These are phyloP conservation scores for Prionailurus bengalensis DNA, from an alignment of 2,113 vertebrate species.

Conservation along the genomic window DNA sequence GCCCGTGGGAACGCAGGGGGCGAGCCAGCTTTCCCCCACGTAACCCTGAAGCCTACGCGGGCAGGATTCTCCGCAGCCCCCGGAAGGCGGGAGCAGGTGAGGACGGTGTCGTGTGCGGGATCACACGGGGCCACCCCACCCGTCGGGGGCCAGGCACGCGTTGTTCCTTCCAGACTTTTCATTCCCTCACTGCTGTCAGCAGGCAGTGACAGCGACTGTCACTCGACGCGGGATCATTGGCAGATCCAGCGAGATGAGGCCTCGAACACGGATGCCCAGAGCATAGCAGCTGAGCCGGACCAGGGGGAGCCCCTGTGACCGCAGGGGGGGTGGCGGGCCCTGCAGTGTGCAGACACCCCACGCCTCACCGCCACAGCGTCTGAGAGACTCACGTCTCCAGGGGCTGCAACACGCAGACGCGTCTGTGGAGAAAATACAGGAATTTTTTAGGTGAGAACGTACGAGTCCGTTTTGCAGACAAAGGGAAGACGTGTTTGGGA, in stretches of 20 bases:
- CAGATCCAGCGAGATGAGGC: neutral
- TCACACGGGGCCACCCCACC: neutral
- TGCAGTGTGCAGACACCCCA: too few species aligned
- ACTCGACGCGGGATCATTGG: too few species aligned
- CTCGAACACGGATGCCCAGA: neutral
- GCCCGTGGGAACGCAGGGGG: neutral
- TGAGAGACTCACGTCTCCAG: neutral
- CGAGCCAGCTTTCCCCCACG: accelerated
- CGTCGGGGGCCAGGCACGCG: accelerated
- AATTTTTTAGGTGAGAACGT: neutral
- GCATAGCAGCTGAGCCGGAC: accelerated
- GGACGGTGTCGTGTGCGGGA: neutral
- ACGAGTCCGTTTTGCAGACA: slow-evolving; percentile 60
- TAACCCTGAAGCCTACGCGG: accelerated
- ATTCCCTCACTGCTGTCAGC: too few species aligned
- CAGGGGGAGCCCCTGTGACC: neutral
- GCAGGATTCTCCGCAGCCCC: accelerated
- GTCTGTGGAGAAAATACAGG: accelerated
- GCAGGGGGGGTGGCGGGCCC: neutral
- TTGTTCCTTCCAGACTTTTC: too few species aligned
- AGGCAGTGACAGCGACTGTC: neutral
- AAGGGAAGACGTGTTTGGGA: neutral
- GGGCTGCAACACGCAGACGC: neutral
- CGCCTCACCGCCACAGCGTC: too few species aligned
- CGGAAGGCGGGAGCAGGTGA: accelerated